Evolutionary conservation across 2,113 vertebrate species (phyloP), one percentile per base, ranked within the genome.

Genomic region (Istiophorus platypterus): DNA sequence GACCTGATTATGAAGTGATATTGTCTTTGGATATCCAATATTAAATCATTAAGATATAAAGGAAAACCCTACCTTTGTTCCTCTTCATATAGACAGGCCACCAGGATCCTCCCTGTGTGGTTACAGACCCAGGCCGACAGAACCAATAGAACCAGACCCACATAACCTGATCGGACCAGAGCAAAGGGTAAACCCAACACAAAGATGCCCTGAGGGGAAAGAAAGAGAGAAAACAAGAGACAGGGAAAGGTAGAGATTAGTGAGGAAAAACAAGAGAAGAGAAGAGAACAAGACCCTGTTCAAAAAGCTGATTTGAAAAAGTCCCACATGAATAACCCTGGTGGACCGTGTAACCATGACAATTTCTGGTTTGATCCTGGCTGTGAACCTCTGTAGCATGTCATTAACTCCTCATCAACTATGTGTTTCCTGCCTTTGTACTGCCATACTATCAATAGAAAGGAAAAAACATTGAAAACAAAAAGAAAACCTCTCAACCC

Each of bases 21-120:
- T 2, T 73, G 18, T 20, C 13, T 6, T 31, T 13, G 14, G 9
- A 15, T 51, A 51, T 8, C 49, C 5, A 22, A 22, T 6, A 51
- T 0, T 5, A 29, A 27, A 9, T 22, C 7, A 37, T n/a, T 8
- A 27, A 7, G 18, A 47, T 41, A 15, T 26, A 14, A 62, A 3
- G 67, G 31, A 58, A 80, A 68, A 37, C 17, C 22, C 3, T 18
- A 93, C 93, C 91, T 87, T 18, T 72, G 76, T 17, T 94, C 91
- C 72, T 97, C 95, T 88, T 95, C 94, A 69, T 95, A 95, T 15
- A 96, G 88, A 63, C 95, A 96, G 84, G 88, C 67, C 13, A 96
- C 92, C 81, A 96, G 92, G 76, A 96, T 95, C 85, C 94, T 95
- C 14, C 94, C 96, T 0, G 95, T 96, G 92, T 97, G 95, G 92